These are phyloP conservation scores for Cotesia glomerata DNA, from an alignment of 1,140 invertebrate species.

Conservation along the genomic window DNA sequence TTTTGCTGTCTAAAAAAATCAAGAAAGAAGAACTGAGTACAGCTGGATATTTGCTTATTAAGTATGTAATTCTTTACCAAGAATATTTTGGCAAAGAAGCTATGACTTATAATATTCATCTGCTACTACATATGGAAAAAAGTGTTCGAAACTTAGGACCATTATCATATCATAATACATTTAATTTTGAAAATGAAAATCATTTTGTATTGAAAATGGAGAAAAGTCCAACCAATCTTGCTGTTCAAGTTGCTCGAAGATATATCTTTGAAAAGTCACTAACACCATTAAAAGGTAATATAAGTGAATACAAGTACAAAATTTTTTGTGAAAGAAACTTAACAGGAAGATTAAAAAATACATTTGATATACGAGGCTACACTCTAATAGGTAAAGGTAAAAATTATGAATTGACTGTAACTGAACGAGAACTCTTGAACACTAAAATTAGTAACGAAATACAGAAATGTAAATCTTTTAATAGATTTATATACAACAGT, in stretches of 20 bases:
- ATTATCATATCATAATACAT: constrained; percentile 13
- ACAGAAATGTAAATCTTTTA: background rate
- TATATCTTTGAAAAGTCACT: constrained; percentile 15
- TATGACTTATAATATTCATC: background rate
- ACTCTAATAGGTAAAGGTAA: constrained; percentile 14
- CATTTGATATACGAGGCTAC: background rate
- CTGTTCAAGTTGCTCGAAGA: too few relatives aligned
- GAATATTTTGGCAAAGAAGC: constrained; percentile 7
- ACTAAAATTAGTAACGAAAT: background rate
- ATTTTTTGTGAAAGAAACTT: constrained; percentile 4
- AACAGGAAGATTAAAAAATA: background rate
- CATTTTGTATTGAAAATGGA: constrained; percentile 11
- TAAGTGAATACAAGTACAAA: background rate
- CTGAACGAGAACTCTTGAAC: background rate
- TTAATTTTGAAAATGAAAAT: constrained; percentile 22
- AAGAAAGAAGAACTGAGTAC: background rate
- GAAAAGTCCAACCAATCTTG: constrained; percentile 4
- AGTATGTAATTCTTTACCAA: constrained; percentile 9
- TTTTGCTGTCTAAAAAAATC: background rate
- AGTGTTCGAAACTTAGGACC: constrained; percentile 18
- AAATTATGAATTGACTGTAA: constrained; percentile 3
- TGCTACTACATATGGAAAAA: background rate
- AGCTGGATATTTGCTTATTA: background rate
- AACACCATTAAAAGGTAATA: background rate
- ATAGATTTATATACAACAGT: constrained; percentile 4